Conservation (phyloP, 2,113 vertebrate species). For the Rhinopomastus cyanomelas region DNA sequence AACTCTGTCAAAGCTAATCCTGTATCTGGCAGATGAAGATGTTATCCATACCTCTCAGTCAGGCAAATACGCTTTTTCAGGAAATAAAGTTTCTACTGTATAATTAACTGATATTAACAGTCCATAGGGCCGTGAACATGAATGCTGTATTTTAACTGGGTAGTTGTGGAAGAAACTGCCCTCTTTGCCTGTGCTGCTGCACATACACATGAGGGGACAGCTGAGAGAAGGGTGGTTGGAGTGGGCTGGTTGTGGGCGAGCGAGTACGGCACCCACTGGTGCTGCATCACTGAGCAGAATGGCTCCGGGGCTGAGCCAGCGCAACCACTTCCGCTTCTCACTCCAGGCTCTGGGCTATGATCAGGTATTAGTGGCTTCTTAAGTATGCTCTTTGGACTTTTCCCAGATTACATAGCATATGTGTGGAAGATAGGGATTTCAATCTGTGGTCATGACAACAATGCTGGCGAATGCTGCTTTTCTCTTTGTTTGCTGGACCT, state of each 20-base stretch:
- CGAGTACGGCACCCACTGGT: fast-evolving
- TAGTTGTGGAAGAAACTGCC: background rate
- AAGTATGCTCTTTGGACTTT: slow-evolving; percentile 3
- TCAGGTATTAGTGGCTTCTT: background rate
- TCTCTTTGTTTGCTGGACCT: background rate
- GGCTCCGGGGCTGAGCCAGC: background rate
- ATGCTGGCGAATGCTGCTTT: background rate
- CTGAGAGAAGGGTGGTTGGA: background rate
- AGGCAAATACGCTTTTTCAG: slow-evolving; percentile 66
- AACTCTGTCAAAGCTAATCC: slow-evolving; percentile 71
- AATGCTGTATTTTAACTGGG: background rate
- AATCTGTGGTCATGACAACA: background rate
- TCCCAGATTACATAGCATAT: background rate
- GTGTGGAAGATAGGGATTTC: background rate
- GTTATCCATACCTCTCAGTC: slow-evolving; percentile 73
- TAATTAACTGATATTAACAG: slow-evolving; percentile 62
- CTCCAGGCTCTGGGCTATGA: background rate
- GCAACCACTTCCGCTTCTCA: fast-evolving
- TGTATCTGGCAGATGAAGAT: slow-evolving; percentile 79
- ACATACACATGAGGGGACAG: fast-evolving
- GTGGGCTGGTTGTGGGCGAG: background rate
- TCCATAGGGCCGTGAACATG: background rate
- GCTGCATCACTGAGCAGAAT: background rate
- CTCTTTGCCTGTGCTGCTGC: background rate
- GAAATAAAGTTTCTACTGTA: slow-evolving; percentile 74